Conservation (phyloP, 2,888 invertebrate species). For the Pandemis corylana region DNA sequence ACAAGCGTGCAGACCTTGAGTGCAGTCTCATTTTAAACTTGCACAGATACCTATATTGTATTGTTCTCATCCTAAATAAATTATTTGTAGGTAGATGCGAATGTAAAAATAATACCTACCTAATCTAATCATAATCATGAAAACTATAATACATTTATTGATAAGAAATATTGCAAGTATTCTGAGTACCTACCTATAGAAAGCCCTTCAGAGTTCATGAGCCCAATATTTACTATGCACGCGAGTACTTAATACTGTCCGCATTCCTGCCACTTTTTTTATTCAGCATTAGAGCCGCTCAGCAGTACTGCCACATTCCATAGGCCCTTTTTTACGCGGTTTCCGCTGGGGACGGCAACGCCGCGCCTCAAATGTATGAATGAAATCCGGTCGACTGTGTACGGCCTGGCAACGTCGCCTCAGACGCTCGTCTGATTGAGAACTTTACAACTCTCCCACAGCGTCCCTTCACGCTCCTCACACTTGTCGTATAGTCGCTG, state of each 20-base stretch:
- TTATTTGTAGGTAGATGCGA: background rate
- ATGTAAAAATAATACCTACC: background rate
- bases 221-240: constrained; percentile 29
- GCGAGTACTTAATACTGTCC: constrained; percentile 60
- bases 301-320: constrained; percentile 83
- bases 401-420: constrained; percentile 80
- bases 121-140: background rate
- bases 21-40: constrained; percentile 49
- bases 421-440: constrained; percentile 82
- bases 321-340: constrained; percentile 84
- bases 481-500: constrained; percentile 38
- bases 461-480: constrained; percentile 62
- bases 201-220: constrained; percentile 7
- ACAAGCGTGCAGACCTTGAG: constrained; percentile 56
- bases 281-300: constrained; percentile 80
- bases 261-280: constrained; percentile 77
- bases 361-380: constrained; percentile 84
- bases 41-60: constrained; percentile 5
- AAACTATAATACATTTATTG: background rate
- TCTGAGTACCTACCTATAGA: constrained; percentile 8
- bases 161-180: no score
- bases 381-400: constrained; percentile 82
- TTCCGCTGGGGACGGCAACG: constrained; percentile 84
- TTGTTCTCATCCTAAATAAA: background rate
- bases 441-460: constrained; percentile 78